Evolutionary conservation across 2,888 invertebrate genomes (phyloP).

Genomic region (Mimachlamys varia): DNA sequence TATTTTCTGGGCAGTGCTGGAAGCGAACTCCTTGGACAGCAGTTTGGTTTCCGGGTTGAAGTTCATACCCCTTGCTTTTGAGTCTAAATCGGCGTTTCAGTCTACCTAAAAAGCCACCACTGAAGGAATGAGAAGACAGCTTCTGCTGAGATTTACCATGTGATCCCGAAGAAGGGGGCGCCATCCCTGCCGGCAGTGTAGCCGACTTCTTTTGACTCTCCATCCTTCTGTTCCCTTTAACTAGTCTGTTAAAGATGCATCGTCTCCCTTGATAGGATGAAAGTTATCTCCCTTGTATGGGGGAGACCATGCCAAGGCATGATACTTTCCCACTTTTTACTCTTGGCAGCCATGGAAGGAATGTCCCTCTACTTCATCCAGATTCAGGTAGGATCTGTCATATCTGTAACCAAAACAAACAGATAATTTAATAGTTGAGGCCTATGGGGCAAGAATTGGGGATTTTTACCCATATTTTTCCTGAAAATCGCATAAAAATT

Average conservation of each 20-base stretch:
- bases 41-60: constrained; percentile 45
- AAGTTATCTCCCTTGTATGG: background rate
- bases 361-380: background rate
- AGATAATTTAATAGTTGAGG: too few species aligned
- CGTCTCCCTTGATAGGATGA: background rate
- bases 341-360: background rate
- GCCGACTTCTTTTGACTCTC: constrained; percentile 32
- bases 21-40: constrained; percentile 50
- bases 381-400: background rate
- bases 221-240: background rate
- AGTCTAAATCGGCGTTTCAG: constrained; percentile 59
- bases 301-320: background rate
- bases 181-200: constrained; percentile 40
- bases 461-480: too few species aligned
- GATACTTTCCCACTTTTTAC: background rate
- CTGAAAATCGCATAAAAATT: too few species aligned
- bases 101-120: constrained; percentile 59
- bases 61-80: constrained; percentile 60
- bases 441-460: too few species aligned
- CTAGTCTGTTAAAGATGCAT: background rate
- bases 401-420: background rate
- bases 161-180: constrained; percentile 38
- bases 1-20: constrained; percentile 41
- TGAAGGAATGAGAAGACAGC: constrained; percentile 39
- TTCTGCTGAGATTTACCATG: constrained; percentile 36